Evolutionary conservation across 1,140 invertebrate species (phyloP), one percentile per base, ranked within the genome.

Genomic region (Ctenoplectra terminalis): DNA sequence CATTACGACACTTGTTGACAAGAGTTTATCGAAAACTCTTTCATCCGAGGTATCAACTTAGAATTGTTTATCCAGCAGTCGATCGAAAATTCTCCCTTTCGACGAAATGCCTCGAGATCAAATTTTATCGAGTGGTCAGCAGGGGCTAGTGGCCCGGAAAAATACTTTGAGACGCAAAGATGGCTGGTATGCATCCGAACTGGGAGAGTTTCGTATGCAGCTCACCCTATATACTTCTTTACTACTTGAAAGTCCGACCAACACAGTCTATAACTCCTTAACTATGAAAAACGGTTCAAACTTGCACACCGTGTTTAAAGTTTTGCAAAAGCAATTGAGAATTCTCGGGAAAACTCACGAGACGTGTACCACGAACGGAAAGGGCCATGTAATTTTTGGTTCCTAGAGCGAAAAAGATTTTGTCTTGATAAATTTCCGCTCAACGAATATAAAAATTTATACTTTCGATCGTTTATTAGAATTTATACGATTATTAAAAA

Each of bases 231-330:
- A 52, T 56, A 29, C 67, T 78, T 43, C 80, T 54, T 58, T 61
- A 63, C 83, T 80, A 76, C 84, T 87, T 80, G 81, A 71, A 76
- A 86, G 84, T 79, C 80, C 56, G 60, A 76, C 74, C 67, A 79
- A 70, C 37, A 70, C 56, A 77, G 54, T 67, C 46, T 23, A 17
- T 69, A 56, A 83, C 76, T 72, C 73, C 50, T 77, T 86, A 87
- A 87, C 84, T 79, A 83, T 74, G 84, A 82, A 77, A 75, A 86
- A 86, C 84, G 70, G 61, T 70, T 66, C 26, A 64, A 86, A 83
- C 80, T 87, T 61, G 84, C 78, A 52, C 76, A 61, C 46, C 64
- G 29, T 54, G 56, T 83, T 85, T 79, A 75, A 87, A 87, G 69
- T 87, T 87, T 75, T 26, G 54, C 69, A 23, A 63, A 72, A 70